Evolutionary conservation across 2,797 vertebrate genomes (phyloP).

Genomic region (Gallinago nigripennis): DNA sequence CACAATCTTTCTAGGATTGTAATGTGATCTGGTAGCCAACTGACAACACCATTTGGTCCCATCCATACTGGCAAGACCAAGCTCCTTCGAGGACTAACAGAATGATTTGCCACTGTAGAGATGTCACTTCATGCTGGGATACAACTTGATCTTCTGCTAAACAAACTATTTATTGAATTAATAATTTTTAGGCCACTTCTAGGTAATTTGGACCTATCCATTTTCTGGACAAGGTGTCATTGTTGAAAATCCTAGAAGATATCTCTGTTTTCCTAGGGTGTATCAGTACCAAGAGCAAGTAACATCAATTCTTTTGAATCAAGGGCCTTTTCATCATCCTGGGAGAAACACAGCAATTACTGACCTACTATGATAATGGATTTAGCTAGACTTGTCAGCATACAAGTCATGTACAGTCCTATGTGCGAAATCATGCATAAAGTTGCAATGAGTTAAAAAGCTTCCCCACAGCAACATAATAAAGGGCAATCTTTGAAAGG

Average conservation of each 20-base stretch:
- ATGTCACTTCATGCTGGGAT: not conserved
- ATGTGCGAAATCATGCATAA: not conserved
- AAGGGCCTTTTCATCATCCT: not conserved
- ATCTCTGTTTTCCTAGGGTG: not conserved
- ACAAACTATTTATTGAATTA: not conserved
- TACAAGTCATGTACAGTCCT: not conserved
- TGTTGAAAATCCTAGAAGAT: not conserved
- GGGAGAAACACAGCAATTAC: not conserved
- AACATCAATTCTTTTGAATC: not conserved
- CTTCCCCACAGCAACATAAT: not conserved
- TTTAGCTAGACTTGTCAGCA: not conserved
- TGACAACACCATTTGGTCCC: not conserved
- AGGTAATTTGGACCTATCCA: not conserved
- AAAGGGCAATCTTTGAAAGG: slow-evolving; percentile 8
- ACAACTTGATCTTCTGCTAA: not conserved
- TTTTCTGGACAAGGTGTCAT: not conserved
- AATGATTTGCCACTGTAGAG: not conserved
- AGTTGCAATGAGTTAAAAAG: not conserved
- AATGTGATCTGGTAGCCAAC: slow-evolving; percentile 14
- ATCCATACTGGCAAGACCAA: not conserved
- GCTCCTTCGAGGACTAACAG: not conserved
- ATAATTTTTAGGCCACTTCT: not conserved
- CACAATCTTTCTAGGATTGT: slow-evolving; percentile 16
- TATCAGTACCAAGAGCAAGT: not conserved
- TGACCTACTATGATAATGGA: not conserved